A percentile compares a stretch with the other conserved stretches of the same genome.
These are phyloP conservation scores for Papilio gigon DNA, from an alignment of 2,888 invertebrate genomes.

Conservation along the genomic window DNA sequence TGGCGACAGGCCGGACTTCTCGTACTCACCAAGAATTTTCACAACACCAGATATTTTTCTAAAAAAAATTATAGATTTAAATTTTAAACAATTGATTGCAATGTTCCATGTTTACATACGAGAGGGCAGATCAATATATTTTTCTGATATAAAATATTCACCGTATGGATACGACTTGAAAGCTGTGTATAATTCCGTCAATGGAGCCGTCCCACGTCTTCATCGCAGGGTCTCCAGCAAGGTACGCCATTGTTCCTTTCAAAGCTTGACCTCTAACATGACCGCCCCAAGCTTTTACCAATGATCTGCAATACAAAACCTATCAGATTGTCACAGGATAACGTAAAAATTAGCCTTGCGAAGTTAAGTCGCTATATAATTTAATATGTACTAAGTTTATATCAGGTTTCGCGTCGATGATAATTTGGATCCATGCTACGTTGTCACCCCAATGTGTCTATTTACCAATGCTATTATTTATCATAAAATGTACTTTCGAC, in stretches of 20 bases:
- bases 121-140: not conserved
- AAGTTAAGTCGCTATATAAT: too few relatives aligned
- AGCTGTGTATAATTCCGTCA: slow-evolving; percentile 80
- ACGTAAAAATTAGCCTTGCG: too few relatives aligned
- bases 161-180: slow-evolving; percentile 84
- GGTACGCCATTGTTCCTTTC: slow-evolving; percentile 84
- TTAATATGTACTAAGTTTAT: too few relatives aligned
- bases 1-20: slow-evolving; percentile 82
- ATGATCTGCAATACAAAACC: slow-evolving; percentile 74
- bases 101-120: not conserved
- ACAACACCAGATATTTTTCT: slow-evolving; percentile 88
- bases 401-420: too few relatives aligned
- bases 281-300: slow-evolving; percentile 90
- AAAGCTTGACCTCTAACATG: slow-evolving; percentile 81
- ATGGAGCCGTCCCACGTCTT: slow-evolving; percentile 71
- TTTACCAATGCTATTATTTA: too few relatives aligned
- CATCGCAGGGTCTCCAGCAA: slow-evolving; percentile 53
- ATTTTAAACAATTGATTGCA: not conserved
- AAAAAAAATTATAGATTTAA: slow-evolving; percentile 41
- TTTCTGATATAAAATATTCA: slow-evolving; percentile 55
- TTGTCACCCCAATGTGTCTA: too few relatives aligned
- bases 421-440: too few relatives aligned
- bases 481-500: too few relatives aligned
- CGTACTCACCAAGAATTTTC: slow-evolving; percentile 85
- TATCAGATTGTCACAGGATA: not conserved